Evolutionary conservation across 2,888 invertebrate genomes (phyloP).

Genomic region (Limnephilus lunatus): DNA sequence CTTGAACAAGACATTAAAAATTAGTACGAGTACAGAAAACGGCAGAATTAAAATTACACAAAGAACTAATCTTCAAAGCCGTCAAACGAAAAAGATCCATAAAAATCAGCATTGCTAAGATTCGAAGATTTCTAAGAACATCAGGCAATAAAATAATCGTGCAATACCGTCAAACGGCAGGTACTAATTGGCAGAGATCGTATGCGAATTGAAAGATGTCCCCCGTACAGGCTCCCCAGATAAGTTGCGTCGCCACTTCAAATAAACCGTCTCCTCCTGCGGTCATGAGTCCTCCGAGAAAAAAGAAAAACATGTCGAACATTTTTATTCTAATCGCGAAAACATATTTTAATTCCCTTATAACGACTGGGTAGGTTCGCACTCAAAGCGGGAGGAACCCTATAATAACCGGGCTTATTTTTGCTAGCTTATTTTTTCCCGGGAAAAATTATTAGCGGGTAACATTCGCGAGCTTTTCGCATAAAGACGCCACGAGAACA

Average conservation of each 20-base stretch:
- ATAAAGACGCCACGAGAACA: slow-evolving; percentile 41
- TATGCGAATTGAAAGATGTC: slow-evolving; percentile 57
- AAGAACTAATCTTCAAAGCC: not conserved
- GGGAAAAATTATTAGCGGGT: slow-evolving; percentile 54
- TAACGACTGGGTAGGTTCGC: slow-evolving; percentile 53
- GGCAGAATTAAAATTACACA: not conserved
- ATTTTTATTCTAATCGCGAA: slow-evolving; percentile 54
- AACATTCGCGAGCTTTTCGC: slow-evolving; percentile 48
- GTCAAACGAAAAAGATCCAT: not conserved
- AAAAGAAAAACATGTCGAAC: slow-evolving; percentile 52
- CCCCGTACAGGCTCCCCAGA: slow-evolving; percentile 45
- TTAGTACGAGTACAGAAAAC: not conserved
- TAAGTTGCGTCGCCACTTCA: slow-evolving; percentile 36
- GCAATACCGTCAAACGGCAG: not conserved
- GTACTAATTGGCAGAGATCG: slow-evolving; percentile 12
- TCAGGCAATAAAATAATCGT: not conserved
- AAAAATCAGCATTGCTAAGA: not conserved
- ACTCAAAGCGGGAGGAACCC: slow-evolving; percentile 47
- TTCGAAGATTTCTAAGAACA: not conserved
- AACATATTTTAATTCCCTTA: slow-evolving; percentile 57
- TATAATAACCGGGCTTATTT: slow-evolving; percentile 51
- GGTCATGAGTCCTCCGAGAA: slow-evolving; percentile 16
- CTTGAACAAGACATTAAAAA: not conserved
- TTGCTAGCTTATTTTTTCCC: slow-evolving; percentile 55
- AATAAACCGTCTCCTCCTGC: slow-evolving; percentile 27